phyloP scores from a whole-genome alignment of 2,797 vertebrate species.

The Cirrhinus molitorella region DNA sequence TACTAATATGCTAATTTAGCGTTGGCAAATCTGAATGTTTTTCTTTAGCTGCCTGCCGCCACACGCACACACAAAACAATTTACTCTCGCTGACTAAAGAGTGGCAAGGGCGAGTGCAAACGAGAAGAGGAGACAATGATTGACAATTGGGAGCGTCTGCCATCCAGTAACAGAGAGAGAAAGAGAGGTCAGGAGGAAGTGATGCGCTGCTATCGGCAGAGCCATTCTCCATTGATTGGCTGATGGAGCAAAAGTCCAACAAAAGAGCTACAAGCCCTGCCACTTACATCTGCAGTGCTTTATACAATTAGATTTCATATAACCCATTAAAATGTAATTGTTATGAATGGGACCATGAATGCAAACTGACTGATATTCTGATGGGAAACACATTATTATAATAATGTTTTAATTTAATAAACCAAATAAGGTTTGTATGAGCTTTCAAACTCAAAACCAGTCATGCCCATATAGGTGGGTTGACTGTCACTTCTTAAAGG shows the following conservation, averaged over 20 bases:
- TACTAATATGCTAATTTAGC: slow-evolving; percentile 80
- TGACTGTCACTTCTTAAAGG: not conserved
- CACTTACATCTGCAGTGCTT: not conserved
- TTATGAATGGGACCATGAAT: not conserved
- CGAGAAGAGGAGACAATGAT: slow-evolving; percentile 45
- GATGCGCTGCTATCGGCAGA: slow-evolving; percentile 47
- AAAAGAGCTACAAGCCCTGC: not conserved
- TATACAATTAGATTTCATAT: not conserved
- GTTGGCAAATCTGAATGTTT: slow-evolving; percentile 73
- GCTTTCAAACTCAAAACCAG: not conserved
- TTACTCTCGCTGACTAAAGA: slow-evolving; percentile 64
- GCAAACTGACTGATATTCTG: not conserved
- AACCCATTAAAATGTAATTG: not conserved
- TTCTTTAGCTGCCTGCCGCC: slow-evolving; percentile 56
- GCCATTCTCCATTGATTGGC: slow-evolving; percentile 60
- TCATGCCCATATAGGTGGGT: not conserved
- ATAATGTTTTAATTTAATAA: not conserved
- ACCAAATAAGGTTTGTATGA: not conserved
- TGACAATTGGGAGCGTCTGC: slow-evolving; percentile 17
- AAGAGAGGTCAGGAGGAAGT: slow-evolving; percentile 52
- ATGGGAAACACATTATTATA: not conserved
- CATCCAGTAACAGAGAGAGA: slow-evolving; percentile 6
- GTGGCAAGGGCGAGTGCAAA: slow-evolving; percentile 28
- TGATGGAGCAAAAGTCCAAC: slow-evolving; percentile 52
- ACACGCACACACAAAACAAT: slow-evolving; percentile 42